Percentiles rank a stretch among this genome's conserved stretches.
These are phyloP conservation scores for Epinephelus fuscoguttatus DNA, from an alignment of 2,113 vertebrate species.

Conservation along the genomic window DNA sequence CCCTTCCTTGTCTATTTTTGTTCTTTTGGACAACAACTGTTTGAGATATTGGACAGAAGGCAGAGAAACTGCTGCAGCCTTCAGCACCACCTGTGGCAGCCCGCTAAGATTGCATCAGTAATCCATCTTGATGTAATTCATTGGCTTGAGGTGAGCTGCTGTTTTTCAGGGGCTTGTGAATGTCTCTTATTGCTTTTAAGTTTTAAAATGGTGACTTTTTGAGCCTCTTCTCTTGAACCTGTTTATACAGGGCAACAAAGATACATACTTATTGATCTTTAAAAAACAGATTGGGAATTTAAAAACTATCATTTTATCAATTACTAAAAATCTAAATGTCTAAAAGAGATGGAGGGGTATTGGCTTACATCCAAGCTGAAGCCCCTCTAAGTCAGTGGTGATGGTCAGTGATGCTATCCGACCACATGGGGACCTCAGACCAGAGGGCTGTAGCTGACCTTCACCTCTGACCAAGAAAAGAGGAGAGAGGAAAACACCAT, in stretches of 20 bases:
- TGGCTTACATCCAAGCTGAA: not conserved
- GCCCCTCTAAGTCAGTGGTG: not conserved
- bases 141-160: not conserved
- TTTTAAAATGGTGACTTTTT: not conserved
- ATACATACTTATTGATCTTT: not conserved
- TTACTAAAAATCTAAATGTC: not conserved
- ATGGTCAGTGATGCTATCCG: not conserved
- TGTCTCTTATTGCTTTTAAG: not conserved
- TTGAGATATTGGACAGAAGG: not conserved
- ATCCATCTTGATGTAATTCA: slow-evolving; percentile 6
- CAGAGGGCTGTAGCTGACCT: not conserved
- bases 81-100: slow-evolving; percentile 33
- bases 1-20: slow-evolving; percentile 15
- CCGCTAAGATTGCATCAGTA: not conserved
- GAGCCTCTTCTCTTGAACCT: not conserved
- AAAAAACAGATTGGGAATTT: not conserved
- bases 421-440: not conserved
- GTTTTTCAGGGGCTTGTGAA: not conserved
- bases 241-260: not conserved
- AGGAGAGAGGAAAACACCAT: not conserved
- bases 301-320: not conserved
- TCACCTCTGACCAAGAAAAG: not conserved
- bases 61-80: slow-evolving; percentile 1
- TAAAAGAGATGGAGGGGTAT: not conserved
- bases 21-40: slow-evolving; percentile 5